Evolutionary conservation across 2,888 invertebrate genomes (phyloP).

Genomic region (Heliconius sara): DNA sequence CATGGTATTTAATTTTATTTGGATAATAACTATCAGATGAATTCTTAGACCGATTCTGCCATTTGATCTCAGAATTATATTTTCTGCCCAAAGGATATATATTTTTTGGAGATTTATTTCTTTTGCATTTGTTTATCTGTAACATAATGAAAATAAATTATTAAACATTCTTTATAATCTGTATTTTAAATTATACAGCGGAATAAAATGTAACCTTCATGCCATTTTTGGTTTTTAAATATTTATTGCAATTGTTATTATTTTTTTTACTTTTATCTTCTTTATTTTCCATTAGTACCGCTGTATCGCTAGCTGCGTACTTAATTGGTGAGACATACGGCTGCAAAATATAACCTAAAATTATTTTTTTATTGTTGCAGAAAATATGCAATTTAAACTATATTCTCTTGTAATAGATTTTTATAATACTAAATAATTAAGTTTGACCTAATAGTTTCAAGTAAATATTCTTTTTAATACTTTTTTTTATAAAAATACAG

Average conservation of each 20-base stretch:
- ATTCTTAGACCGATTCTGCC: slow-evolving; percentile 51
- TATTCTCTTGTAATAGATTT: background rate
- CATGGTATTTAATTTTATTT: slow-evolving; percentile 44
- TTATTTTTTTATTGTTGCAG: slow-evolving; percentile 55
- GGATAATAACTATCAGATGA: slow-evolving; percentile 48
- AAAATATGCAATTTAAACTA: background rate
- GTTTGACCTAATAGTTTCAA: too few species aligned
- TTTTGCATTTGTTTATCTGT: slow-evolving; percentile 21
- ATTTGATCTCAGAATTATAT: slow-evolving; percentile 54
- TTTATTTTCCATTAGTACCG: slow-evolving; percentile 51
- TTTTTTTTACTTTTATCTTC: slow-evolving; percentile 51
- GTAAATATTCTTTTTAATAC: too few species aligned
- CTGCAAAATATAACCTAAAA: slow-evolving; percentile 82
- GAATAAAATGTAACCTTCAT: slow-evolving; percentile 9
- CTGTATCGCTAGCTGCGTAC: slow-evolving; percentile 63
- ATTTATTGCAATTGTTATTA: background rate
- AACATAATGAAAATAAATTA: background rate
- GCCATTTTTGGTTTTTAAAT: slow-evolving; percentile 6
- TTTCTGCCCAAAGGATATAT: slow-evolving; percentile 45
- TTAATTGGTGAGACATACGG: slow-evolving; percentile 78
- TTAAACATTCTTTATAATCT: background rate
- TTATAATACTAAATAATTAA: too few species aligned
- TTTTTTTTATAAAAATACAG: background rate
- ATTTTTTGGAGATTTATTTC: slow-evolving; percentile 33
- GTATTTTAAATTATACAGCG: background rate